Evolutionary conservation across 2,888 invertebrate species (phyloP), one percentile per base, ranked within the genome.

Genomic region (Beris chalybata): DNA sequence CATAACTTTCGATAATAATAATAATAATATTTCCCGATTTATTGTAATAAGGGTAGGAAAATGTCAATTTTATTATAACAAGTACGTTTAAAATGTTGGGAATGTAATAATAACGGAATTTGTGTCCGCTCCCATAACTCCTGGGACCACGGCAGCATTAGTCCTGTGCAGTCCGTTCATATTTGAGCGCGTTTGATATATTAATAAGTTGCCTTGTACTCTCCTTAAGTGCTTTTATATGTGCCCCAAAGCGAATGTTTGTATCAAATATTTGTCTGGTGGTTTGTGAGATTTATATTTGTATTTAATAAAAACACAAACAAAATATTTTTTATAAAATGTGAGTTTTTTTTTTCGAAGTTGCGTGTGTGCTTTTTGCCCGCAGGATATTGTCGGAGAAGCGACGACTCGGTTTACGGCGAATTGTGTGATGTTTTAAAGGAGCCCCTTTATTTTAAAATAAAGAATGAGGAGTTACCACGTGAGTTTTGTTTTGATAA

Each of bases 261-360:
- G 72, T 72, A 73, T 73, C 72, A 73, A 73, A 73, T 72, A 70
- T 73, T 73, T 73, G 73, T 70, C 69, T 64, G 66, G 66, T 64
- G 70, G 71, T 50, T 61, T 61, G 38, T 38, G 9, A 38, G 38
- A 69, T 57, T 68, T 66, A 45, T 65, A 38, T 38, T 38, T 38
- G 38, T 38, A 38, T 38, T 38, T 38, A 38, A 38, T 38, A 38
- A 38, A 38, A 38, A 38, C 38, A 38, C 38, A 38, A 38, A 38
- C 38, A 38, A 38, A 38, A 38, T 7, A 38, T 38, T 56, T 65
- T 65, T 67, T 64, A 67, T 58, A 58, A 54, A 64, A 47, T 59
- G 47, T 15, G 12, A 59, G 38, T 38, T 38, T 5, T 38, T 32
- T 32, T 32, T 38, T 38, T 38, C 38, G 9, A 22, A 1, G 22